Evolutionary conservation across 2,113 vertebrate genomes (phyloP).

Genomic region (Lagenorhynchus albirostris): DNA sequence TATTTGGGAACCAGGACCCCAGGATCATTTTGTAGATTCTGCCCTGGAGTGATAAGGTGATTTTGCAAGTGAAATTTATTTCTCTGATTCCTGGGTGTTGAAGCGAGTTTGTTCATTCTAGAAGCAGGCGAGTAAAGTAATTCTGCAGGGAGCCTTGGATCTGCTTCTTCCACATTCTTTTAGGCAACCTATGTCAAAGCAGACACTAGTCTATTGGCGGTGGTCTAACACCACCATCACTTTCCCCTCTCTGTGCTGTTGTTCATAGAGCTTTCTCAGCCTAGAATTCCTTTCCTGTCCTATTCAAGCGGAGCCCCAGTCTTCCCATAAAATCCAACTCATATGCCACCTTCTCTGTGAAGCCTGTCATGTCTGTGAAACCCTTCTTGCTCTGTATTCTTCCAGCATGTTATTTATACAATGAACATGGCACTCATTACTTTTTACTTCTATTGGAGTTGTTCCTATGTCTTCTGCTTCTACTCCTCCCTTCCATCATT

Average conservation of each 20-base stretch:
- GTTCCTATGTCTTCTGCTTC: not conserved
- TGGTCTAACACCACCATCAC: not conserved
- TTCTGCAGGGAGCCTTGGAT: not conserved
- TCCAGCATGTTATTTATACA: not conserved
- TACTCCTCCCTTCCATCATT: not conserved
- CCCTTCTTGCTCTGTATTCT: not conserved
- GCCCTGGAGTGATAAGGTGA: not conserved
- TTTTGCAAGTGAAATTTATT: not conserved
- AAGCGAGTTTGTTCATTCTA: not conserved
- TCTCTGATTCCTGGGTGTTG: not conserved
- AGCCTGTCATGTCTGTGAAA: not conserved
- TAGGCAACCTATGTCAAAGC: not conserved
- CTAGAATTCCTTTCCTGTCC: not conserved
- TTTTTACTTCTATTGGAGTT: not conserved
- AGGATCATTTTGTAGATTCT: not conserved
- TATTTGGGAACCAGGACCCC: not conserved
- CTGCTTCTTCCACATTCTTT: not conserved
- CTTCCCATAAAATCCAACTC: not conserved
- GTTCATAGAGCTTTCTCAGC: not conserved
- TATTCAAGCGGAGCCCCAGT: not conserved
- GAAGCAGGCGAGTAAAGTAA: not conserved
- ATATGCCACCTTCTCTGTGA: not conserved
- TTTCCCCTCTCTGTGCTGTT: fast-evolving
- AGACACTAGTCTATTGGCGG: not conserved
- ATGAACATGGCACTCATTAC: not conserved